Conservation (phyloP, 2,888 invertebrate genomes). For the Torymus texanus region DNA sequence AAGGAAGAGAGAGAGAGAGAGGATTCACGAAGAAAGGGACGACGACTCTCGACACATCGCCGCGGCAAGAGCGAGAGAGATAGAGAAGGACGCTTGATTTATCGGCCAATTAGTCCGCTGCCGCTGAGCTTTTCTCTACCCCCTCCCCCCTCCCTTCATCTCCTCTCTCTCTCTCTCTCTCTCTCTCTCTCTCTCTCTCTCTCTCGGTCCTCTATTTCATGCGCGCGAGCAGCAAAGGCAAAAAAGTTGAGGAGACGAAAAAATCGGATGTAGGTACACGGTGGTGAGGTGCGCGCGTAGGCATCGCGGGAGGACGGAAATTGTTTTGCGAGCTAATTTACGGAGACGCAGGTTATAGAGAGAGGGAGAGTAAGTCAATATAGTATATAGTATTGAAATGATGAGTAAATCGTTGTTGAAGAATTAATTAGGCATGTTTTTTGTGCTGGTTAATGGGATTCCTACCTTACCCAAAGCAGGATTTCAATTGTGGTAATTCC, state of each 20-base stretch:
- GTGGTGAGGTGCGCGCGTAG: too few relatives aligned
- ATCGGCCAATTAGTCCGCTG: conserved; percentile 74
- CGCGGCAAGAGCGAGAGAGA: conserved; percentile 52
- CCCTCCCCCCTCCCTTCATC: too few relatives aligned
- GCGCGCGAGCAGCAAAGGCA: not conserved
- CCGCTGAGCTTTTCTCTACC: conserved; percentile 43
- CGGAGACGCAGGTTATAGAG: too few relatives aligned
- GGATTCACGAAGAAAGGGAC: conserved; percentile 49
- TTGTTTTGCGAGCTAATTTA: too few relatives aligned
- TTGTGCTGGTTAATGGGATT: too few relatives aligned
- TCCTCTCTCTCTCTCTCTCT: not conserved
- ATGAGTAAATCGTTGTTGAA: too few relatives aligned
- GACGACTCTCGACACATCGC: conserved; percentile 46
- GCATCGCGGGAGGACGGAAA: too few relatives aligned
- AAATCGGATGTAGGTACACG: not conserved
- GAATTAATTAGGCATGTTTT: too few relatives aligned
- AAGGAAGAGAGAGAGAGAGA: conserved; percentile 20
- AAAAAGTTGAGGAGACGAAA: not conserved
- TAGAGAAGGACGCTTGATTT: conserved; percentile 72
- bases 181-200: not conserved
- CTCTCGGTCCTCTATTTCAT: conserved; percentile 1
- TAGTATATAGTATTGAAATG: too few relatives aligned
- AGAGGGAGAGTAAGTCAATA: too few relatives aligned
- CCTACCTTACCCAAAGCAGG: too few relatives aligned
- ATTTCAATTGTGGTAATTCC: too few relatives aligned